Percentiles rank a stretch among this genome's conserved stretches.
These are phyloP conservation scores for Aphaenogaster floridana DNA, from an alignment of 1,140 invertebrate species.

Conservation along the genomic window DNA sequence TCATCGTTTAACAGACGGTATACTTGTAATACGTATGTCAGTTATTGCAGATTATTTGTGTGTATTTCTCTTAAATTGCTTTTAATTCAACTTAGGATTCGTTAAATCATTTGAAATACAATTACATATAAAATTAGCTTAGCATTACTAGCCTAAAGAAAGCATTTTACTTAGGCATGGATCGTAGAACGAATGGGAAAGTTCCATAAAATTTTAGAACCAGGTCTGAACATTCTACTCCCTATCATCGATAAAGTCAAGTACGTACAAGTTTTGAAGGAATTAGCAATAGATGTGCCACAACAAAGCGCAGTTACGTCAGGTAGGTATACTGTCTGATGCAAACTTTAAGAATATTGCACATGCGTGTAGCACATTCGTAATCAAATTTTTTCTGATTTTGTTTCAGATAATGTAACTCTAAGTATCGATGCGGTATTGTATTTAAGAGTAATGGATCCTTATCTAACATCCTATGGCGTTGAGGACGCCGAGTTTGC, in stretches of 20 bases:
- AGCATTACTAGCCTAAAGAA: conserved; percentile 7
- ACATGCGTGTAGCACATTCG: neutral
- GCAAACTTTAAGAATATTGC: neutral
- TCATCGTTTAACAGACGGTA: neutral
- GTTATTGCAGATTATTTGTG: conserved; percentile 10
- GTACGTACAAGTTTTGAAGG: conserved; percentile 99
- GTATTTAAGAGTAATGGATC: conserved; percentile 97
- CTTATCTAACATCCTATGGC: conserved; percentile 98
- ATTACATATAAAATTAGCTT: conserved; percentile 35
- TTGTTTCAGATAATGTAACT: conserved; percentile 95
- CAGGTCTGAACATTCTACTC: conserved; percentile 97
- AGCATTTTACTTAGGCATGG: conserved; percentile 92
- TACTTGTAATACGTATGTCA: neutral
- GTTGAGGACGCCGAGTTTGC: conserved; percentile 99
- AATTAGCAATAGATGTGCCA: conserved; percentile 99
- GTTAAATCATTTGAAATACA: conserved; percentile 30
- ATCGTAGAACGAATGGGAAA: conserved; percentile 99
- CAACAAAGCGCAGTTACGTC: conserved; percentile 99
- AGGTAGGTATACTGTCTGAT: conserved; percentile 85
- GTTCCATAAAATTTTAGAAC: conserved; percentile 96
- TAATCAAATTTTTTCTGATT: conserved; percentile 24
- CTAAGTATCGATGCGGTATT: conserved; percentile 98
- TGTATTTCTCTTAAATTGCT: neutral
- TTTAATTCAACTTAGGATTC: conserved; percentile 1
- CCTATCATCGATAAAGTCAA: conserved; percentile 97